Evolutionary conservation across 2,113 vertebrate species (phyloP).

Genomic region (Anas platyrhynchos): DNA sequence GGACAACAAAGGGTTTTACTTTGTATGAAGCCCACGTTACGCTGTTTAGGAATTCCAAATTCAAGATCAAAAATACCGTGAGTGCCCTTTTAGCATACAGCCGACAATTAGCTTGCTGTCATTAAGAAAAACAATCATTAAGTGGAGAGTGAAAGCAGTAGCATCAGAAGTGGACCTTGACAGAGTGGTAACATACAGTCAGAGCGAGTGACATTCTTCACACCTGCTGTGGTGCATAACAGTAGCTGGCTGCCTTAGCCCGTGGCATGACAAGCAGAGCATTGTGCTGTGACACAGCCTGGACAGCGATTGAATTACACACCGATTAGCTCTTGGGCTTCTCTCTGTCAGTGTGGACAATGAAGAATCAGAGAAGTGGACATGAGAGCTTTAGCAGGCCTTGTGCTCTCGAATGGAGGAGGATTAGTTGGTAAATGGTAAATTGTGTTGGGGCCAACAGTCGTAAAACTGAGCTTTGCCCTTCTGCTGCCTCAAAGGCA

Average conservation of each 20-base stretch:
- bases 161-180: slow-evolving; percentile 38
- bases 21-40: not conserved
- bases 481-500: slow-evolving; percentile 66
- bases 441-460: slow-evolving; percentile 68
- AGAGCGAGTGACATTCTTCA: slow-evolving; percentile 71
- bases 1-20: not conserved
- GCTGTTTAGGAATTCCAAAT: slow-evolving; percentile 6
- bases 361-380: slow-evolving; percentile 72
- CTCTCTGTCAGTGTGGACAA: slow-evolving; percentile 67
- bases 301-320: slow-evolving; percentile 79
- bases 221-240: slow-evolving; percentile 84
- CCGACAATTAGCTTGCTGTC: not conserved
- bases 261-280: slow-evolving; percentile 75
- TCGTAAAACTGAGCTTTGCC: slow-evolving; percentile 66
- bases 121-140: slow-evolving; percentile 33
- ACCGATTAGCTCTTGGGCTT: slow-evolving; percentile 70
- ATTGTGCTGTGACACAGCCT: slow-evolving; percentile 75
- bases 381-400: slow-evolving; percentile 66
- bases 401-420: slow-evolving; percentile 60
- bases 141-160: slow-evolving; percentile 52
- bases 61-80: slow-evolving; percentile 9
- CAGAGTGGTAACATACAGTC: slow-evolving; percentile 65
- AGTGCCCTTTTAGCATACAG: not conserved
- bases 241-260: slow-evolving; percentile 75
- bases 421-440: slow-evolving; percentile 73